Evolutionary conservation across 1,140 invertebrate species (phyloP).

Genomic region (Tachypleus tridentatus): DNA sequence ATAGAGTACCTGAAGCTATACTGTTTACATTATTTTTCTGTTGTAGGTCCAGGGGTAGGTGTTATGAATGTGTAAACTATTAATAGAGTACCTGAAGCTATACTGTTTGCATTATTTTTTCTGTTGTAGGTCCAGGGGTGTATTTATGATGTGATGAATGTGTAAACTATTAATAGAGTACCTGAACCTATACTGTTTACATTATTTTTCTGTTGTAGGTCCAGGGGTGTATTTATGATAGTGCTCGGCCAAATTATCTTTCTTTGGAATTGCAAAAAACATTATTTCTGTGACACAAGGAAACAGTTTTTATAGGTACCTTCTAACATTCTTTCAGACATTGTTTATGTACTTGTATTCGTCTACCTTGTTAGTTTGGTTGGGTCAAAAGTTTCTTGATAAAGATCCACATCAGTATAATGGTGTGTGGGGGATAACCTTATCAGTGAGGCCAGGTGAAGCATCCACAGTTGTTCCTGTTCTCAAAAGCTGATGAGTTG

Average conservation of each 20-base stretch:
- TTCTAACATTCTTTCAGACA: slow-evolving; percentile 16
- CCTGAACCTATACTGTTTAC: no score
- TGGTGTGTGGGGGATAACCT: slow-evolving; percentile 30
- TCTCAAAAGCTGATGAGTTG: slow-evolving; percentile 52
- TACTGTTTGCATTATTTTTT: no score
- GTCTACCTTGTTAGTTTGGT: slow-evolving; percentile 21
- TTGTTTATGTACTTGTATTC: slow-evolving; percentile 22
- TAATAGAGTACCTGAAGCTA: no score
- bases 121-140: no score
- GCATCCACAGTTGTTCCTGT: slow-evolving; percentile 59
- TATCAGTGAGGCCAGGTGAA: slow-evolving; percentile 35
- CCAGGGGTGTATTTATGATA: slow-evolving; percentile 63
- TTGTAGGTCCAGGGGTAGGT: no score
- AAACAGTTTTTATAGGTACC: slow-evolving; percentile 18
- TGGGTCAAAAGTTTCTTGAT: slow-evolving; percentile 23
- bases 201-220: no score
- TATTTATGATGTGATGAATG: no score
- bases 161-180: no score
- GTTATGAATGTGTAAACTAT: no score
- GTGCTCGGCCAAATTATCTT: slow-evolving; percentile 48
- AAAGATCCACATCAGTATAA: slow-evolving; percentile 34
- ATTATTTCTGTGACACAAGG: slow-evolving; percentile 40
- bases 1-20: no score
- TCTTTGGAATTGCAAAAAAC: slow-evolving; percentile 44
- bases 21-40: no score